Percentiles rank a stretch among this genome's conserved stretches.
phyloP scores from a whole-genome alignment of 2,113 vertebrate genomes.

The Sitta europaea region DNA sequence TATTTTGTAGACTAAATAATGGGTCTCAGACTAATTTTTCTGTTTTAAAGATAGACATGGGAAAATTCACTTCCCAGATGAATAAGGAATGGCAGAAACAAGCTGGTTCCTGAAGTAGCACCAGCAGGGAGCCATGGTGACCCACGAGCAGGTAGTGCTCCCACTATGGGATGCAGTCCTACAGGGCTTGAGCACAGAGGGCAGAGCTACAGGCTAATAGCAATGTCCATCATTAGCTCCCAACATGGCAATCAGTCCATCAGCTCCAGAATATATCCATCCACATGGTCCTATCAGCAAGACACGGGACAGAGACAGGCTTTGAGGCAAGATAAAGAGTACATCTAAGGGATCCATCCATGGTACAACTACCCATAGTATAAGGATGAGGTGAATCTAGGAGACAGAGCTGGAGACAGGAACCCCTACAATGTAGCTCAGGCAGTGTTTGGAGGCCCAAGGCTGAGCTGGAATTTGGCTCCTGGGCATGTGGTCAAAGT shows the following conservation, averaged over 20 bases:
- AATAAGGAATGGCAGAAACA: neutral
- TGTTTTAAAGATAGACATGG: neutral
- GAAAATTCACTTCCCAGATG: neutral
- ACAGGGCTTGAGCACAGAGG: neutral
- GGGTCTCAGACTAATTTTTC: neutral
- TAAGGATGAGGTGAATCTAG: neutral
- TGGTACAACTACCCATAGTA: neutral
- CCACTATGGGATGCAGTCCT: neutral
- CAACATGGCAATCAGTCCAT: neutral
- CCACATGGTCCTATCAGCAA: neutral
- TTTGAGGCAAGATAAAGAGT: neutral
- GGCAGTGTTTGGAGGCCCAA: neutral
- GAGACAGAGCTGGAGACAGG: neutral
- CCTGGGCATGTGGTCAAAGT: neutral
- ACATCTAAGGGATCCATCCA: neutral
- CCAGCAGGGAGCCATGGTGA: neutral
- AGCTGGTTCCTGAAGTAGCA: neutral
- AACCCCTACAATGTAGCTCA: neutral
- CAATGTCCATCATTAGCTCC: neutral
- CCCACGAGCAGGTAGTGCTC: neutral
- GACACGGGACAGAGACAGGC: accelerated
- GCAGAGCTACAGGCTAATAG: neutral
- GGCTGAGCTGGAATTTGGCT: neutral
- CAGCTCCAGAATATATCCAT: neutral
- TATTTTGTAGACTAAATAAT: neutral